Evolutionary conservation across 2,888 invertebrate species (phyloP).

Genomic region (Leucophora obtusa): DNA sequence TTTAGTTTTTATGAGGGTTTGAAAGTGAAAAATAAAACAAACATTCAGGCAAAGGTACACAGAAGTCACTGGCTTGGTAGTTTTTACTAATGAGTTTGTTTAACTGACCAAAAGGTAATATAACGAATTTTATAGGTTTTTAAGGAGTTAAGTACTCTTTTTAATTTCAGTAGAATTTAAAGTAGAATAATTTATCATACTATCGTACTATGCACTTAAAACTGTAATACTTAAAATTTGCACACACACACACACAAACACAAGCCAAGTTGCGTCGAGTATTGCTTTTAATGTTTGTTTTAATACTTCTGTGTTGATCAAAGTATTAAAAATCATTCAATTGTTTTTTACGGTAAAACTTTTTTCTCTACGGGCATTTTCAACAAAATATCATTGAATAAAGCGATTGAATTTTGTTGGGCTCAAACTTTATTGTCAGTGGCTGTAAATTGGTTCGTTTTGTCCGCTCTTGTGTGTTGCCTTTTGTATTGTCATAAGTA

Average conservation of each 20-base stretch:
- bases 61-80: constrained; percentile 9
- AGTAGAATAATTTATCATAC: no score
- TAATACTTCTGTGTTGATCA: neutral
- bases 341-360: constrained; percentile 7
- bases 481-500: constrained; percentile 26
- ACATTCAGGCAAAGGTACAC: neutral
- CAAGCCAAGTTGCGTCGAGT: no score
- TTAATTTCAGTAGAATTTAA: no score
- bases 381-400: constrained; percentile 26
- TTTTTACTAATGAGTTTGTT: constrained; percentile 45
- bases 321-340: neutral
- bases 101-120: constrained; percentile 32
- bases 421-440: constrained; percentile 20
- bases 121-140: neutral
- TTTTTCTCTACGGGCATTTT: constrained; percentile 49
- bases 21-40: neutral
- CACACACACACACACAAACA: no score
- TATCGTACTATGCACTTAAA: no score
- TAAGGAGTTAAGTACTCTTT: neutral
- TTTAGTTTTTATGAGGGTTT: neutral
- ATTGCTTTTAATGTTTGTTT: neutral
- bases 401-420: constrained; percentile 39
- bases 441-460: neutral
- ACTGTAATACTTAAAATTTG: no score
- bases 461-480: neutral